Evolutionary conservation across 2,113 vertebrate species (phyloP), one percentile per base, ranked within the genome.

Genomic region (Charadrius vociferus): DNA sequence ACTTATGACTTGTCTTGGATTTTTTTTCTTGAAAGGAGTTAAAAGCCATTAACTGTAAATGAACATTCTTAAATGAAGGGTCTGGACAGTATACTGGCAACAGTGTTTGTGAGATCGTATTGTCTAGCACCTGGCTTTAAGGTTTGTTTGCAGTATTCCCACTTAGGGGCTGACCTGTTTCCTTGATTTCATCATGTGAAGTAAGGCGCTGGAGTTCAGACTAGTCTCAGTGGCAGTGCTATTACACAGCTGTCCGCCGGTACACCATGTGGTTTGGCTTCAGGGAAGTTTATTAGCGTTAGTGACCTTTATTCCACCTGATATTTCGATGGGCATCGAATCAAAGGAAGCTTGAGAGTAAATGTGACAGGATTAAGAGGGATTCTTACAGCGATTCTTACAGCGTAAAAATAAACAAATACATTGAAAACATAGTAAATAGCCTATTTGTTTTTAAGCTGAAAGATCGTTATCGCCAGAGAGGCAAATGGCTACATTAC

Each of bases 231-330:
- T 68, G 53, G 65, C 82, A 43, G 52, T 73, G 70, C 91, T 88
- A 1, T 81, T 82, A 6, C 62, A 80, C 68, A 73, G 88, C 91
- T 90, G 77, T 56, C 72, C 9, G 12, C 86, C 4, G 26, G 88
- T 87, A 75, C 77, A 74, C 61, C 90, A 79, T 63, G 91, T 93
- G 82, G 27, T 71, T 94, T 95, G 89, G 83, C 88, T 93, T 86
- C 93, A 78, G 79, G 86, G 84, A 94, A 94, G 91, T 93, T 81
- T 90, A 62, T 93, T 81, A 65, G 45, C 18, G 85, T 86, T 92
- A 58, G 73, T 91, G 67, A 97, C 97, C 95, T 92, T 94, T 97
- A 96, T 96, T 94, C 84, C 86, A 95, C 88, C 90, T 97, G 94
- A 93, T 90, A 81, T 91, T 97, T 97, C 73, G 9, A 30, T 91